Base-by-base conservation (phyloP, 1,140 invertebrate species). In the Leptestheria dahalacensis region DNA sequence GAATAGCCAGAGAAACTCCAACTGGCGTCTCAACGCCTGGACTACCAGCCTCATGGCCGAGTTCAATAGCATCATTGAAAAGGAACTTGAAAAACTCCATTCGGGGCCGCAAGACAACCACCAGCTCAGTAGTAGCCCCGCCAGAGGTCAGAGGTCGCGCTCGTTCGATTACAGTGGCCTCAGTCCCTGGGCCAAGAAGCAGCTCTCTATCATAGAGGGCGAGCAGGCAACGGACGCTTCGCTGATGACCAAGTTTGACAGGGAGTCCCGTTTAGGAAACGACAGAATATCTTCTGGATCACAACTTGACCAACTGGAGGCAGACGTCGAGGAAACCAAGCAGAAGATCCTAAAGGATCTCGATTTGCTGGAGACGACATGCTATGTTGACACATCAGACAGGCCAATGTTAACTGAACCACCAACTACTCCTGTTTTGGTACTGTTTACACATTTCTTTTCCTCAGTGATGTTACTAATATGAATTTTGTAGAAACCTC, bases 11-110 rank as follows among this genome's bases (percentile, higher is more conserved):
- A 41, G 15, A 41, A 41, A 41, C 6, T 9, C 15, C 6, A 41
- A 41, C 33, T 9, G 33, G 6, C 6, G 15, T 9, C 33, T 41
- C 6, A 41, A 41, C 15, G 15, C 6, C 33, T 60, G 58, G 58
- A 51, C 58, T 33, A 52, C 49, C 10, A 41, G 58, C 24, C 51
- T 60, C 20, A 60, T 60, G 58, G 58, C 58, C 2, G 48, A 51
- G 41, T 60, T 60, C 28, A 50, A 60, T 24, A 48, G 48, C 58
- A 60, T 60, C 51, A 52, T 60, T 18, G 58, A 60, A 15, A 28
- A 49, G 3, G 49, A 60, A 49, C 28, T 60, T 28, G 48, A 60
- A 24, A 48, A 24, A 20, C 26, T 60, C 21, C 29, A 25, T 18
- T 48, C 48, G 48, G 48, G 23, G 9, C 18, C 10, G n/a, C 9